These are phyloP conservation scores for Dendrolimus houi DNA, from an alignment of 2,888 invertebrate species.

Conservation along the genomic window DNA sequence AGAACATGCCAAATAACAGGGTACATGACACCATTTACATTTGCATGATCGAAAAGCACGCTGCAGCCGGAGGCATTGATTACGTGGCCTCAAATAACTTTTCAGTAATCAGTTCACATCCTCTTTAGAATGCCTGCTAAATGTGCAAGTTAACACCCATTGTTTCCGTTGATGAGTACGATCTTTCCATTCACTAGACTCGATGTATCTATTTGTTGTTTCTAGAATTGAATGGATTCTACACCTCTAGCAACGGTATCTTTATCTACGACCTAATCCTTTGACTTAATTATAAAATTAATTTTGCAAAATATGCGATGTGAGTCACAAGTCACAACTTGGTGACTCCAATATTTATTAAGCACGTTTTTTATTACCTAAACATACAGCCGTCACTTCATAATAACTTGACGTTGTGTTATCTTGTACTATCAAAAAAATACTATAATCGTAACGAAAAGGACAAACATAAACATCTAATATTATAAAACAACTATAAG, in stretches of 20 bases:
- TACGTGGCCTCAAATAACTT: not conserved
- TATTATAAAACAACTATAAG: no score
- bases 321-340: no score
- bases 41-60: not conserved
- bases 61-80: not conserved
- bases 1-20: not conserved
- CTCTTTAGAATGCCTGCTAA: slow-evolving; percentile 35
- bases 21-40: not conserved
- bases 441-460: no score
- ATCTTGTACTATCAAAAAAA: no score
- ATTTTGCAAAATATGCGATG: no score
- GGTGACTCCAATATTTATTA: no score
- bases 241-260: slow-evolving; percentile 46
- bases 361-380: no score
- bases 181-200: slow-evolving; percentile 39
- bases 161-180: slow-evolving; percentile 44
- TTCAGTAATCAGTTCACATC: slow-evolving; percentile 45
- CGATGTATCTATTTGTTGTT: slow-evolving; percentile 33
- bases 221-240: slow-evolving; percentile 53
- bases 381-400: no score
- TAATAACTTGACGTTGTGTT: no score
- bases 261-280: slow-evolving; percentile 15
- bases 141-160: slow-evolving; percentile 49
- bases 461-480: no score
- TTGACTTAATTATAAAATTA: no score